These are phyloP conservation scores for Microctonus hyperodae DNA, from an alignment of 2,888 invertebrate genomes.

Conservation along the genomic window DNA sequence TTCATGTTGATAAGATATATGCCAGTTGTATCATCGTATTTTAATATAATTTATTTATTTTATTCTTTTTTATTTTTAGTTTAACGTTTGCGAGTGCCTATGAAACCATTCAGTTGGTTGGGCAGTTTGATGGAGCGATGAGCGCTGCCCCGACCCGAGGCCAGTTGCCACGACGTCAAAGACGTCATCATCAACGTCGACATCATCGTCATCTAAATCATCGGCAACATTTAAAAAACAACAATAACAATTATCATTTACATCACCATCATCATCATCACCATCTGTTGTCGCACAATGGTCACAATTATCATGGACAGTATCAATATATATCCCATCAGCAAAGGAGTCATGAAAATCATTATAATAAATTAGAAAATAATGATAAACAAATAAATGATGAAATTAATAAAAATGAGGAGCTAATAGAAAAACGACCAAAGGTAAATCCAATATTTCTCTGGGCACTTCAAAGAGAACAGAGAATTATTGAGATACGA, in stretches of 20 bases:
- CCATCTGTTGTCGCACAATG: constrained; percentile 17
- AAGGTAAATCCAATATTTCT: constrained; percentile 82
- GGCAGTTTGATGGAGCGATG: constrained; percentile 62
- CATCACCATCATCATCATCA: constrained; percentile 51
- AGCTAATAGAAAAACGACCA: constrained; percentile 66
- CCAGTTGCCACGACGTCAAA: constrained; percentile 60
- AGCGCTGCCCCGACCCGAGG: constrained; percentile 62
- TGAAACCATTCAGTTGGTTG: constrained; percentile 40
- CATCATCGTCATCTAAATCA: constrained; percentile 33
- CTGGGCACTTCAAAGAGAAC: constrained; percentile 83
- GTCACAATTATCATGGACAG: constrained; percentile 13
- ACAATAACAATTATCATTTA: constrained; percentile 49
- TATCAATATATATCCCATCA: neutral
- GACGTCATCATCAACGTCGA: constrained; percentile 51
- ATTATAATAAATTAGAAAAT: constrained; percentile 30
- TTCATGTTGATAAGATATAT: neutral
- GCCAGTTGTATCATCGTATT: neutral
- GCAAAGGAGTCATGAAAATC: constrained; percentile 13
- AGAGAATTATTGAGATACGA: constrained; percentile 81
- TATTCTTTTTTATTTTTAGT: neutral
- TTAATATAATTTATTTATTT: neutral
- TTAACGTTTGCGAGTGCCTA: constrained; percentile 24
- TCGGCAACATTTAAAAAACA: no score
- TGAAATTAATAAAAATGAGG: constrained; percentile 40
- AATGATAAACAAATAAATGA: constrained; percentile 28